These are phyloP conservation scores for Dioctria linearis DNA, from an alignment of 2,888 invertebrate species.

Conservation along the genomic window DNA sequence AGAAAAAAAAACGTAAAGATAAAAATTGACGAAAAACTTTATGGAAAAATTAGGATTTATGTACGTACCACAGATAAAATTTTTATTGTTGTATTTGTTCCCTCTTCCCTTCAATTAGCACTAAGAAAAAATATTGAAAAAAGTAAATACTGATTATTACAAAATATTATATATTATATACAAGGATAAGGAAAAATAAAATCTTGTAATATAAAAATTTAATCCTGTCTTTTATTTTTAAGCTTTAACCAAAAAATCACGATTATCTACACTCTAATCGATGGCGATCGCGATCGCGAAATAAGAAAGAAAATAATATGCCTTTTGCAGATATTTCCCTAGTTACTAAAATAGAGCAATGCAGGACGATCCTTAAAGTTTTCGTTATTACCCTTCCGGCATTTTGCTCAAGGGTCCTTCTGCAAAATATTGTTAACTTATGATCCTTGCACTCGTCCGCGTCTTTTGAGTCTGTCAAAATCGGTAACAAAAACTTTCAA, in stretches of 20 bases:
- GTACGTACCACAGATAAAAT: constrained; percentile 45
- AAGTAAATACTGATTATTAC: constrained; percentile 49
- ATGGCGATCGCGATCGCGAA: too few species aligned
- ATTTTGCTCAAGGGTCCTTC: too few species aligned
- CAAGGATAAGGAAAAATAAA: constrained; percentile 48
- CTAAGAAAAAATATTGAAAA: constrained; percentile 44
- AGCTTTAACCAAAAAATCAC: neutral
- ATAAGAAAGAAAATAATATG: too few species aligned
- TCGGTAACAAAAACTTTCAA: too few species aligned
- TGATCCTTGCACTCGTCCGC: too few species aligned
- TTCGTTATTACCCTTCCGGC: too few species aligned
- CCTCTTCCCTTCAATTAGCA: constrained; percentile 48
- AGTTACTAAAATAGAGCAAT: too few species aligned
- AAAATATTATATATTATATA: constrained; percentile 53
- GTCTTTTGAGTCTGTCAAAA: too few species aligned
- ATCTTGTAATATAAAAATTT: constrained; percentile 53
- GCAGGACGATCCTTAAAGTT: too few species aligned
- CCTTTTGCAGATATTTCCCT: too few species aligned
- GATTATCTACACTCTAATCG: too few species aligned
- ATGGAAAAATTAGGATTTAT: constrained; percentile 29
- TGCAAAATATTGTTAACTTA: too few species aligned
- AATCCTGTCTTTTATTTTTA: neutral
- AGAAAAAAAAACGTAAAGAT: neutral
- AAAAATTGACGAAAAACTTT: neutral
- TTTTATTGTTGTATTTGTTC: constrained; percentile 53